Percentiles rank a stretch among this genome's conserved stretches.
Conservation (phyloP, 2,888 invertebrate genomes). For the Pandemis corylana region DNA sequence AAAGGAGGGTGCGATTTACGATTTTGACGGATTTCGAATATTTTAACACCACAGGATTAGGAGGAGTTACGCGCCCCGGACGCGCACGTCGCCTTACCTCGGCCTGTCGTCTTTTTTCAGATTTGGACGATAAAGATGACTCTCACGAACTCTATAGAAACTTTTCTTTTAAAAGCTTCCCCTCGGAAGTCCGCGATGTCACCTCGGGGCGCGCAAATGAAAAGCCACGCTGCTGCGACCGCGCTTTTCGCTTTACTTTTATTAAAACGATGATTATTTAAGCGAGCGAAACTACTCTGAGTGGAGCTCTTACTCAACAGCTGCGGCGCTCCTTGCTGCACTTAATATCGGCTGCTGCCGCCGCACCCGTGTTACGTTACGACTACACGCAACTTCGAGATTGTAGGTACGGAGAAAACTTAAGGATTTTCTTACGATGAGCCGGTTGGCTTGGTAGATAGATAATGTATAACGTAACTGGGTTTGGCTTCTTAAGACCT, state of each 20-base stretch:
- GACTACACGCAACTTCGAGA: conserved; percentile 32
- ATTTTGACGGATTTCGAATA: conserved; percentile 81
- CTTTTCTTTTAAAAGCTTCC: conserved; percentile 11
- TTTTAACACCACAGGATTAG: conserved; percentile 72
- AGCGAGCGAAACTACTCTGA: conserved; percentile 51
- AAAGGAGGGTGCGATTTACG: conserved; percentile 80
- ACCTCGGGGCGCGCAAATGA: not conserved
- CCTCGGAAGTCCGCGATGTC: conserved; percentile 3
- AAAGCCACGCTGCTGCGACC: conserved; percentile 11
- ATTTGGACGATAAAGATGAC: conserved; percentile 40
- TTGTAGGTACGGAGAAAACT: conserved; percentile 14
- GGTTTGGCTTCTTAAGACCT: conserved; percentile 8
- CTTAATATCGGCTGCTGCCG: conserved; percentile 46
- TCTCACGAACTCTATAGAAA: conserved; percentile 25
- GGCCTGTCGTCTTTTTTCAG: conserved; percentile 36
- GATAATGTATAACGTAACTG: not conserved
- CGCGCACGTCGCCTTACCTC: conserved; percentile 32
- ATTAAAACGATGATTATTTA: conserved; percentile 69
- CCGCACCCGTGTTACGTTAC: conserved; percentile 31
- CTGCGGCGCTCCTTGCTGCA: conserved; percentile 51
- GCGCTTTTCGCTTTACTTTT: conserved; percentile 52
- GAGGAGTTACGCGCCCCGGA: conserved; percentile 56
- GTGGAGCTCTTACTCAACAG: conserved; percentile 48
- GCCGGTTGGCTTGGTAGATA: conserved; percentile 10
- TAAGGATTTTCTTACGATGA: conserved; percentile 16